A percentile compares a stretch with the other conserved stretches of the same genome.
phyloP scores from a whole-genome alignment of 2,888 invertebrate species.

The Fissipunctia ypsillon region DNA sequence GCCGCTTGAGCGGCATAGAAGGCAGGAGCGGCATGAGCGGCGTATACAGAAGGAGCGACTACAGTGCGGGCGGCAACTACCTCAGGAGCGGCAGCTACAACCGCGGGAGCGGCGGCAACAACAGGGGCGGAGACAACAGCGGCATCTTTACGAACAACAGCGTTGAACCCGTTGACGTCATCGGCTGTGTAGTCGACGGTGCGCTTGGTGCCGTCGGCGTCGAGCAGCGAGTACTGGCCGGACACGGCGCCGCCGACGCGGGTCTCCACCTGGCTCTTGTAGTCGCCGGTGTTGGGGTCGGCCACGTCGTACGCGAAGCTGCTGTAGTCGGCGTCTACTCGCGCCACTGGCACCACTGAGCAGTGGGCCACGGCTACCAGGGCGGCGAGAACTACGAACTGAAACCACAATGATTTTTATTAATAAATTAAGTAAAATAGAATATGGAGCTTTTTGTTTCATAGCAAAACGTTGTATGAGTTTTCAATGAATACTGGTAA shows the following conservation, averaged over 20 bases:
- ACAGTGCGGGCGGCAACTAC: conserved; percentile 65
- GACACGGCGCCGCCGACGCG: conserved; percentile 87
- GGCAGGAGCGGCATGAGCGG: conserved; percentile 62
- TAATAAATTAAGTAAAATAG: background rate
- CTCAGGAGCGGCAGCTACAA: conserved; percentile 66
- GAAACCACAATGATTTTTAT: conserved; percentile 53
- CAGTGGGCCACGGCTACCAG: conserved; percentile 79
- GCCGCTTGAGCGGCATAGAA: conserved; percentile 43
- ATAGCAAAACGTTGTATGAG: background rate
- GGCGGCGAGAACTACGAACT: conserved; percentile 83
- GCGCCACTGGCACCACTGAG: conserved; percentile 79
- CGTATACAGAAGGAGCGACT: conserved; percentile 61
- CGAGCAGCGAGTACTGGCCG: conserved; percentile 89
- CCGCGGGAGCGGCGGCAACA: conserved; percentile 58
- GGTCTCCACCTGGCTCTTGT: conserved; percentile 89
- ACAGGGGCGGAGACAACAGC: conserved; percentile 75
- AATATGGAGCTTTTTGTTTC: background rate
- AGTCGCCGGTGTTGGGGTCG: conserved; percentile 90
- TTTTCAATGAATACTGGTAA: background rate
- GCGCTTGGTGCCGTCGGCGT: conserved; percentile 89
- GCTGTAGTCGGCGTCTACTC: conserved; percentile 79
- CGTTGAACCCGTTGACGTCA: conserved; percentile 89
- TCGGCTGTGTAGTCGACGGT: conserved; percentile 90
- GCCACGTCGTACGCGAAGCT: conserved; percentile 90
- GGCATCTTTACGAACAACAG: conserved; percentile 89